Percentiles rank a stretch among this genome's conserved stretches.
These are phyloP conservation scores for Macropodus opercularis DNA, from an alignment of 2,797 vertebrate species.

Conservation along the genomic window DNA sequence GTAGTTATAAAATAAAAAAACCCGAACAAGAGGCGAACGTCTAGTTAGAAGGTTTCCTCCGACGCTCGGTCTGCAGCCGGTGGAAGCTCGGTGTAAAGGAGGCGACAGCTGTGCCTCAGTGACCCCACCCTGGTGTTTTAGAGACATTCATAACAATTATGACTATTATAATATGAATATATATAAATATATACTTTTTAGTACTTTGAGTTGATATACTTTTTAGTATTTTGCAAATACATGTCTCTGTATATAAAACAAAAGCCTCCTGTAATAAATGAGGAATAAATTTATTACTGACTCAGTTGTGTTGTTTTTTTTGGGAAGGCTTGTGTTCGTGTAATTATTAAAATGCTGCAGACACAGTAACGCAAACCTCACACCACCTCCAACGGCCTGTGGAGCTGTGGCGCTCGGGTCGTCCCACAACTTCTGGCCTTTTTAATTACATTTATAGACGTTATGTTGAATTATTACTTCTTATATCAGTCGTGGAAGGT, in stretches of 20 bases:
- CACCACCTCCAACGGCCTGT: no score
- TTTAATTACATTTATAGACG: no score
- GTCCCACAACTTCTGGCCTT: no score
- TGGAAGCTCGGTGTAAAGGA: slow-evolving; percentile 64
- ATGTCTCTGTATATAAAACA: slow-evolving; percentile 78
- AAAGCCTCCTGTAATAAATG: slow-evolving; percentile 74
- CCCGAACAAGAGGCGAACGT: background rate
- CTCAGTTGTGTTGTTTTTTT: slow-evolving; percentile 34
- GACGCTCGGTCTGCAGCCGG: slow-evolving; percentile 14
- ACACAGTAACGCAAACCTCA: no score
- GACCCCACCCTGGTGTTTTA: slow-evolving; percentile 67
- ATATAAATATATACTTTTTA: slow-evolving; percentile 73
- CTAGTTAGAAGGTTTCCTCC: slow-evolving; percentile 37
- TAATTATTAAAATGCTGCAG: no score
- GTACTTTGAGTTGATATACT: slow-evolving; percentile 78
- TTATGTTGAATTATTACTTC: no score
- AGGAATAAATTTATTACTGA: slow-evolving; percentile 57
- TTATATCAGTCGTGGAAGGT: no score
- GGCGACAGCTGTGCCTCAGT: slow-evolving; percentile 69
- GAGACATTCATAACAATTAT: slow-evolving; percentile 58
- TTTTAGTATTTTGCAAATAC: slow-evolving; percentile 79
- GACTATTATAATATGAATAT: slow-evolving; percentile 54
- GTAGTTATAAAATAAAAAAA: background rate
- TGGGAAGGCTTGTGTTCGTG: no score
- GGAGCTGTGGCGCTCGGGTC: no score